A percentile compares a stretch with the other conserved stretches of the same genome.
Conservation (phyloP, 2,797 vertebrate species). For the Helarctos malayanus region DNA sequence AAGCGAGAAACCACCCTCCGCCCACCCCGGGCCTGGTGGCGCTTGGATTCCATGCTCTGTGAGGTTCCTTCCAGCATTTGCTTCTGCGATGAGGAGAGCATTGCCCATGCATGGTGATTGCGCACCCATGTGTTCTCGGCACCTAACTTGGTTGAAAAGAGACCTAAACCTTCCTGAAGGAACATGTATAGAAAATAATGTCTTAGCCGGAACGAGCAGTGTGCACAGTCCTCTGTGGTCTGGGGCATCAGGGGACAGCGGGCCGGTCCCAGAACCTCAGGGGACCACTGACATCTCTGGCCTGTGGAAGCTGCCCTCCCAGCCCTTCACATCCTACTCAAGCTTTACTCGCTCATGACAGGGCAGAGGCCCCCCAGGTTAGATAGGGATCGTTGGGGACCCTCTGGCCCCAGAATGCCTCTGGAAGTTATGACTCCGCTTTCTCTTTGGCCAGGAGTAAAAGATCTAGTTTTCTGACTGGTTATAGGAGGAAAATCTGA, state of each 20-base stretch:
- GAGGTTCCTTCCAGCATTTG: not conserved
- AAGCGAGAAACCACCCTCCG: not conserved
- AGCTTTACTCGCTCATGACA: not conserved
- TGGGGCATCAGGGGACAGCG: not conserved
- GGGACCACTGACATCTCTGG: not conserved
- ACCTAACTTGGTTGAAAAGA: not conserved
- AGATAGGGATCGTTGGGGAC: not conserved
- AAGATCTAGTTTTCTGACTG: not conserved
- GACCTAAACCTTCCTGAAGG: not conserved
- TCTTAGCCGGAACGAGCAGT: not conserved
- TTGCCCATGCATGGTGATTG: fast-evolving
- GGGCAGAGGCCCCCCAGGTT: not conserved
- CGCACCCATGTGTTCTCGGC: not conserved
- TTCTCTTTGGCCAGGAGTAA: not conserved
- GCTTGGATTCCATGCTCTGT: not conserved
- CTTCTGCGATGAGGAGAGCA: not conserved
- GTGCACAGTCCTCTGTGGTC: not conserved
- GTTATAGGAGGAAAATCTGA: not conserved
- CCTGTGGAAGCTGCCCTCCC: not conserved
- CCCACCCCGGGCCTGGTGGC: not conserved
- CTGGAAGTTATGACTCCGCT: not conserved
- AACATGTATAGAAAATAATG: not conserved
- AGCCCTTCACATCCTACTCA: not conserved
- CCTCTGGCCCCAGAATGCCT: not conserved
- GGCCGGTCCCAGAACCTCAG: not conserved